These are phyloP conservation scores for Prionailurus viverrinus DNA, from an alignment of 2,113 vertebrate genomes.

Conservation along the genomic window DNA sequence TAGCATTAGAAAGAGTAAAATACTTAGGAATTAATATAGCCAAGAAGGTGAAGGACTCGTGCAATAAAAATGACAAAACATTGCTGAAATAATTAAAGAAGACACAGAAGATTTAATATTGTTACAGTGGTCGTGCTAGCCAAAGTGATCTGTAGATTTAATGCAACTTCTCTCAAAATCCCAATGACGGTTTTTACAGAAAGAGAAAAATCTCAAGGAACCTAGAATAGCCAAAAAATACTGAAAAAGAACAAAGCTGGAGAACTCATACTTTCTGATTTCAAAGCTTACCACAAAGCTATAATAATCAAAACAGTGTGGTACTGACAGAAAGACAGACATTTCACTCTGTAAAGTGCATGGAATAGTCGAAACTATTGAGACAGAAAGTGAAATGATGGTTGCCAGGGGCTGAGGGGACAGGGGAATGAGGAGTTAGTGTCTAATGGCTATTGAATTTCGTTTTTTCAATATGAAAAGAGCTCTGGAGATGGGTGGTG, in stretches of 20 bases:
- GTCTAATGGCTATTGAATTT: not conserved
- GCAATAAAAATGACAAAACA: not conserved
- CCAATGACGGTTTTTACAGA: not conserved
- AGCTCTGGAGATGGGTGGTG: not conserved
- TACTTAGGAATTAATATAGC: not conserved
- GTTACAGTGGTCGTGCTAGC: not conserved
- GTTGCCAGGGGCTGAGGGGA: not conserved
- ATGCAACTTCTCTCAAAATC: not conserved
- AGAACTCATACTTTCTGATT: not conserved
- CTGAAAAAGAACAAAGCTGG: not conserved
- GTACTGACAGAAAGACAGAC: not conserved
- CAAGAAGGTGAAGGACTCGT: not conserved
- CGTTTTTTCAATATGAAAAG: not conserved
- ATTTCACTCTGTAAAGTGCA: not conserved
- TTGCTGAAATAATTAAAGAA: not conserved
- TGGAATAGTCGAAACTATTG: not conserved
- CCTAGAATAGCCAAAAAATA: not conserved
- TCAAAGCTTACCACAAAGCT: not conserved
- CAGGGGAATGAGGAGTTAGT: not conserved
- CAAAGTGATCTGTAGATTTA: not conserved
- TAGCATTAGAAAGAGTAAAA: not conserved
- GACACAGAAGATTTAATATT: not conserved
- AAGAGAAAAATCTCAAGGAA: not conserved
- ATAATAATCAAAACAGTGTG: not conserved
- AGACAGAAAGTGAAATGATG: not conserved